Conservation (phyloP, 2,113 vertebrate species). For the Lycaon pictus region DNA sequence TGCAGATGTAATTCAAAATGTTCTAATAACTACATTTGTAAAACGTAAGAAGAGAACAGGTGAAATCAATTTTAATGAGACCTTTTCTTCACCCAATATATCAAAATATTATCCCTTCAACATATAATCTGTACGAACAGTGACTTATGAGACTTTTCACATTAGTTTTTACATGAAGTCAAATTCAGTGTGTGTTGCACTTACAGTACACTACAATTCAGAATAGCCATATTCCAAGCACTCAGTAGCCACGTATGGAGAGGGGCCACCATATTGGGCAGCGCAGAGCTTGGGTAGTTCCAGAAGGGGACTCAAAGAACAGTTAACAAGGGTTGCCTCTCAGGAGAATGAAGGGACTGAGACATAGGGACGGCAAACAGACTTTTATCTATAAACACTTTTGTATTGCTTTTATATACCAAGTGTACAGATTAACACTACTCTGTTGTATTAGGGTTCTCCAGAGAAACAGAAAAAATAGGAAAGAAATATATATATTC, state of each 20-base stretch:
- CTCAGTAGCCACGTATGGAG: background rate
- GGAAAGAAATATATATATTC: background rate
- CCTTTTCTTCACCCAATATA: background rate
- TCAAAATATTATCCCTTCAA: conserved; percentile 34
- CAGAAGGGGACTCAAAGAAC: background rate
- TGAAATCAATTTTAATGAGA: conserved; percentile 49
- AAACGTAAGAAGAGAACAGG: background rate
- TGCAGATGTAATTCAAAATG: background rate
- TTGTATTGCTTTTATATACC: background rate
- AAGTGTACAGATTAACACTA: background rate
- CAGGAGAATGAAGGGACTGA: background rate
- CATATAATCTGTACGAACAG: background rate
- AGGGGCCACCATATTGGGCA: background rate
- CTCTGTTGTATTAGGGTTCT: background rate
- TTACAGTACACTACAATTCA: background rate
- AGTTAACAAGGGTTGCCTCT: background rate
- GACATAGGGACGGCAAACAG: background rate
- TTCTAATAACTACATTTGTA: background rate
- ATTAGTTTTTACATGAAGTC: background rate
- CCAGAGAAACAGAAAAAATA: background rate
- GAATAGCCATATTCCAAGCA: background rate
- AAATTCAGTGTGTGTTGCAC: background rate
- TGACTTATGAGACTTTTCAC: background rate
- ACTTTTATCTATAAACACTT: background rate
- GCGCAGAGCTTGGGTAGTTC: background rate